These are phyloP conservation scores for Nettapus auritus DNA, from an alignment of 2,113 vertebrate genomes.

Conservation along the genomic window DNA sequence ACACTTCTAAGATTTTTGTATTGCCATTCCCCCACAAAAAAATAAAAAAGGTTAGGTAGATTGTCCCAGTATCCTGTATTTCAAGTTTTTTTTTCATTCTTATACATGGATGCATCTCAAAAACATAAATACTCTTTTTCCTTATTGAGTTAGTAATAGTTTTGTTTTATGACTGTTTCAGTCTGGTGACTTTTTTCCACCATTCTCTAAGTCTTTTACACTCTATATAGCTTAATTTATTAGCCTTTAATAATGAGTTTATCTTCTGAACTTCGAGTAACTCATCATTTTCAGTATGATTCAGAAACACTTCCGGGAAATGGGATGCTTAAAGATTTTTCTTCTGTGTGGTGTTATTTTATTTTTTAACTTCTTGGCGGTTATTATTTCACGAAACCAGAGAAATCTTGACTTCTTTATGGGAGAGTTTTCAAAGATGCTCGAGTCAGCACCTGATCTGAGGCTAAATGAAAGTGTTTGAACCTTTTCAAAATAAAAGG, in stretches of 20 bases:
- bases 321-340: background rate
- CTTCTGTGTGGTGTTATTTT: background rate
- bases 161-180: background rate
- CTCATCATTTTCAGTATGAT: background rate
- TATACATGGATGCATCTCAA: background rate
- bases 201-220: background rate
- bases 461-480: conserved; percentile 39
- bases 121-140: background rate
- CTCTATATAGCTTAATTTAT: background rate
- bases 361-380: background rate
- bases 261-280: conserved; percentile 19
- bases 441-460: background rate
- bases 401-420: conserved; percentile 12
- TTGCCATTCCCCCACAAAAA: too few species aligned
- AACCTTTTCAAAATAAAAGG: conserved; percentile 14
- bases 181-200: fast-evolving
- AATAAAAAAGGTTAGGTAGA: background rate
- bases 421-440: conserved; percentile 31
- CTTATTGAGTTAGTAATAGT: background rate
- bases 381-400: background rate
- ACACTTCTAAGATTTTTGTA: background rate
- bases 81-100: background rate
- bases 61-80: background rate
- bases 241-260: background rate
- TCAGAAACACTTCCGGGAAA: conserved; percentile 4